Percentiles rank a stretch among this genome's conserved stretches.
Evolutionary conservation across 2,888 invertebrate genomes (phyloP).

Genomic region (Eupithecia abbreviata): DNA sequence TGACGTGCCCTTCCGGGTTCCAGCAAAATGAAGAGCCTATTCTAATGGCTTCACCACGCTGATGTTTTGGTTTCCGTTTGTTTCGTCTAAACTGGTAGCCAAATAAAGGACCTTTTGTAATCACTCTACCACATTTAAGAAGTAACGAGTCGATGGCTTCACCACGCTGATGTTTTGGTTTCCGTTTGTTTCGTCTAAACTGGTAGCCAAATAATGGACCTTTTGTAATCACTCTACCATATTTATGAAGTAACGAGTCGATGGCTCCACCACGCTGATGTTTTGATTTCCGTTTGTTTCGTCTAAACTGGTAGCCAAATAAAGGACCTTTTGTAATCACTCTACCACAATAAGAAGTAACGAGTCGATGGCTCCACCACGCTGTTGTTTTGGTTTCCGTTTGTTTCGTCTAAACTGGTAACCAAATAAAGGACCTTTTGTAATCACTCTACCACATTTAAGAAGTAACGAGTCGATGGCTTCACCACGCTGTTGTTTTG

Average conservation of each 20-base stretch:
- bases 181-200: background rate
- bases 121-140: background rate
- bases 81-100: background rate
- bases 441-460: background rate
- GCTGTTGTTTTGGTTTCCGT: background rate
- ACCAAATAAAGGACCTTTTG: background rate
- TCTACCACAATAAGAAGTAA: background rate
- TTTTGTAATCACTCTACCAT: background rate
- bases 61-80: background rate
- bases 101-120: background rate
- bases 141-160: background rate
- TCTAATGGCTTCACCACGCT: conserved; percentile 4
- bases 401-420: background rate
- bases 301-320: background rate
- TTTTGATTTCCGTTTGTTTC: background rate
- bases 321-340: background rate
- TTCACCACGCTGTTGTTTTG: background rate
- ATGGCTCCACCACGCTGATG: conserved; percentile 2
- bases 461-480: background rate
- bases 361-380: background rate
- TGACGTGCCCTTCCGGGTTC: background rate
- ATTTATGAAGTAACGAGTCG: background rate
- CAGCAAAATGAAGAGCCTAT: background rate
- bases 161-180: conserved; percentile 3
- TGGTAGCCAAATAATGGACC: background rate